Percentiles rank a stretch among this genome's conserved stretches.
phyloP scores from a whole-genome alignment of 2,797 vertebrate species.

The Geotrypetes seraphini region DNA sequence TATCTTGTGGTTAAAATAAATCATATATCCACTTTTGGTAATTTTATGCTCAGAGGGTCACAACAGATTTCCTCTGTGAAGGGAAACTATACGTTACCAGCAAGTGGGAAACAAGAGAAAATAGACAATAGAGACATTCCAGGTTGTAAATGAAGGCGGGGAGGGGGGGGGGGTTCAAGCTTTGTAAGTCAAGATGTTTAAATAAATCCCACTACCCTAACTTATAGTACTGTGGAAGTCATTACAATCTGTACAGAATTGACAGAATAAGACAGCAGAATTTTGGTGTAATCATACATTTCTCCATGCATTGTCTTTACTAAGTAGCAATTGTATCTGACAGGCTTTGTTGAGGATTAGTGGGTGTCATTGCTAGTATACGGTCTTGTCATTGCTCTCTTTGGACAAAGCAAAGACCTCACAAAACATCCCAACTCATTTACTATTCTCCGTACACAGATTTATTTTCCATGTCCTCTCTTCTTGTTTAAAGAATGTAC shows the following conservation, averaged over 20 bases:
- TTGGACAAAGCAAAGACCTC: background rate
- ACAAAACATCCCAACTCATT: background rate
- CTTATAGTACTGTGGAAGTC: background rate
- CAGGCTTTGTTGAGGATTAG: conserved; percentile 7
- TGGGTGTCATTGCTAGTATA: background rate
- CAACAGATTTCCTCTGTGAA: too few species aligned
- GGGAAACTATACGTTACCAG: too few species aligned
- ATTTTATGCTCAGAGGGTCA: too few species aligned
- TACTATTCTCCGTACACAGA: background rate
- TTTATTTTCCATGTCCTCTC: background rate
- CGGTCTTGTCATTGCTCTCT: background rate
- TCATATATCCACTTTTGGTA: too few species aligned
- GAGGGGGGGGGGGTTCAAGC: too few species aligned
- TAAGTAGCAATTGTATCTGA: conserved; percentile 1
- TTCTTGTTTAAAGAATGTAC: background rate
- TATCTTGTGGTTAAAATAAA: too few species aligned
- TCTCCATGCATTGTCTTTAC: background rate
- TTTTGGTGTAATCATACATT: background rate
- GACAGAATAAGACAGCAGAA: background rate
- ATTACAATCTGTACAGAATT: conserved; percentile 2
- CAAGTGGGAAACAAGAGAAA: too few species aligned
- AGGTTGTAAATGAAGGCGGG: background rate
- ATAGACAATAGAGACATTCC: background rate
- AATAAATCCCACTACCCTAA: background rate
- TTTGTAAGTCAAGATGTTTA: background rate